Base-by-base conservation (phyloP, 2,797 vertebrate genomes). In the Podargus strigoides region DNA sequence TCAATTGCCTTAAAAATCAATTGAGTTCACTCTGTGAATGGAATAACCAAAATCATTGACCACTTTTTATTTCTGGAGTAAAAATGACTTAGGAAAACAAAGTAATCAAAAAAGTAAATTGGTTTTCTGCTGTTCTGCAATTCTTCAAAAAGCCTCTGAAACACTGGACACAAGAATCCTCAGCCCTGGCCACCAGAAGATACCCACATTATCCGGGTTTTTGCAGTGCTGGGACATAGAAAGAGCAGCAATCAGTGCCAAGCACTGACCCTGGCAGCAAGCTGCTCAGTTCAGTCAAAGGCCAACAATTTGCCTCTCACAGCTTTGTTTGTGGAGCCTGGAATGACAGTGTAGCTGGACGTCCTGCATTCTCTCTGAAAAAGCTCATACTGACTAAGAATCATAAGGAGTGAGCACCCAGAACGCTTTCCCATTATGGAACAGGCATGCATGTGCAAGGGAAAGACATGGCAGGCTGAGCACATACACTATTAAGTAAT, bases 401-500 rank as follows among this genome's bases (percentile, higher is more conserved):
- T 66, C 44, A 5, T n/a, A 76, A 26, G 21, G 19, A 6, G 7
- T n/a, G 30, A 62, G 17, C 6, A 4, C 24, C 20, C 6, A 2
- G 63, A 94, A 90, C 24, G 21, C 37, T 27, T 52, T 77, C 14
- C n/a, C n/a, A 49, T 22, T 55, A 47, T 56, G 77, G 59, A 83
- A 60, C 3, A 42, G 28, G 32, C 23, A 85, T 0, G 1, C 19
- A 58, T 9, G 6, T 22, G 56, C 59, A 84, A 90, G 49, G 18
- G 32, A 66, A 78, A 91, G 86, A 60, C 7, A 32, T 1, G 8
- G 16, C 6, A 77, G 8, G 7, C 28, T 28, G 14, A 11, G 14
- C 27, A 60, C 26, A 52, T 81, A 60, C 44, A 76, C 93, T 87
- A 97, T 93, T 89, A 95, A 93, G 49, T 44, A 90, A 87, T 94